Base-by-base conservation (phyloP, 2,888 invertebrate species). In the Trachelus troglodyta region DNA sequence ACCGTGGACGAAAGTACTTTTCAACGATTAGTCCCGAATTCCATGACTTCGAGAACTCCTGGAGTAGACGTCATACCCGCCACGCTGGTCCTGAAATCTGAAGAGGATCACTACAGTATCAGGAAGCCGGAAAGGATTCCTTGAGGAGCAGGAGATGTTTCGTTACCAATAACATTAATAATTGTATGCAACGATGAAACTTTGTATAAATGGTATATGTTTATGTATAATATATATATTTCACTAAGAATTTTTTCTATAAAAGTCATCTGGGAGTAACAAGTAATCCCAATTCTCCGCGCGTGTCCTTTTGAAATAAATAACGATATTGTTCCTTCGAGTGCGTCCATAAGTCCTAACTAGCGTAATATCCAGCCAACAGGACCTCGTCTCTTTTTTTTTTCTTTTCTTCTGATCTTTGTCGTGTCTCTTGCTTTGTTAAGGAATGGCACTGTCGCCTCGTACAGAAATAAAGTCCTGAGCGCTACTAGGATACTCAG, bases 11-110 rank as follows among this genome's bases (percentile, higher is more conserved):
- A 85, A 11, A 73, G 69, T 3, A 84, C 79, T 0, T 85, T 85
- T 74, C 77, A 79, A 37, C 83, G 80, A 31, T 81, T 75, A 3
- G n/a, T 80, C 1, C 68, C 80, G 12, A 79, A 77, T 33, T n/a
- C 40, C 30, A 79, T 74, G 9, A 71, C 80, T 1, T 78, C 40
- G 4, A 81, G 78, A 33, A 81, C 79, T 35, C 81, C 81, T 33
- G 75, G 71, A 9, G 79, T 83, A 1, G 83, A 83, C 30, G 79
- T 87, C 31, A 81, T 89, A 75, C 82, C 87, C n/a, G 87, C 86
- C 30, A 79, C 82, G n/a, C 83, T 89, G 12, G 83, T 88, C 77
- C 83, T 87, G 68, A 87, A 87, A 77, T 71, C 68, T 23, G 81
- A 79, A 11, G 81, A 85, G 0, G 83, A 85, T 11, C 78, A 83